These are phyloP conservation scores for Bryconaethiops microstoma DNA, from an alignment of 2,797 vertebrate genomes.

Conservation along the genomic window DNA sequence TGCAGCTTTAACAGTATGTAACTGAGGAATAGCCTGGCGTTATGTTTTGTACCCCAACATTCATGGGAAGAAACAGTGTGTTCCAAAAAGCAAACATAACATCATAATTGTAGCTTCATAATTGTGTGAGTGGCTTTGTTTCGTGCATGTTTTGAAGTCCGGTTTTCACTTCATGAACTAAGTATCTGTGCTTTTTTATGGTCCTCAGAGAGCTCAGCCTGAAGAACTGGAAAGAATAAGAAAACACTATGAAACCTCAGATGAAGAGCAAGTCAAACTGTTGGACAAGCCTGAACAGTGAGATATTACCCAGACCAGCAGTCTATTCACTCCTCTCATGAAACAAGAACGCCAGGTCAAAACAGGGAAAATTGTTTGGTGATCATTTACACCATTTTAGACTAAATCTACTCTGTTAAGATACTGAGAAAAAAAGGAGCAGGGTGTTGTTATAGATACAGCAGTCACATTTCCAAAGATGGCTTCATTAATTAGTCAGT, in stretches of 20 bases:
- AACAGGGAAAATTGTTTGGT: neutral
- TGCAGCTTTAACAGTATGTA: neutral
- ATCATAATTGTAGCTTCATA: neutral
- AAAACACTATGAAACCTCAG: conserved; percentile 86
- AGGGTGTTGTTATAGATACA: neutral
- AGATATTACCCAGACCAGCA: conserved; percentile 64
- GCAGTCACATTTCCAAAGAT: neutral
- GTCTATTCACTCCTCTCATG: neutral
- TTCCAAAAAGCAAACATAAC: neutral
- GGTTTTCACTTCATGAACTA: conserved; percentile 9
- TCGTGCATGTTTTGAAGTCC: neutral
- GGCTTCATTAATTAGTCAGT: neutral
- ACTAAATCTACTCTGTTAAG: neutral
- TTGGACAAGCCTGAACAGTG: conserved; percentile 98
- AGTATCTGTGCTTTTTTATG: conserved; percentile 47
- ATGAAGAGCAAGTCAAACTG: conserved; percentile 88
- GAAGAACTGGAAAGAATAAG: conserved; percentile 91
- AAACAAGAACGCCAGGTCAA: conserved; percentile 1
- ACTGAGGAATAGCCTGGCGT: neutral
- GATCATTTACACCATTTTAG: neutral
- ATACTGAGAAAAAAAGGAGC: neutral
- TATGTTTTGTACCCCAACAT: neutral
- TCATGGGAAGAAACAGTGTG: neutral
- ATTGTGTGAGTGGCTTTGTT: neutral
- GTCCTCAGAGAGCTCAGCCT: conserved; percentile 87